Conservation (phyloP, 1,140 invertebrate species). For the Drosophila nigromelanica region DNA sequence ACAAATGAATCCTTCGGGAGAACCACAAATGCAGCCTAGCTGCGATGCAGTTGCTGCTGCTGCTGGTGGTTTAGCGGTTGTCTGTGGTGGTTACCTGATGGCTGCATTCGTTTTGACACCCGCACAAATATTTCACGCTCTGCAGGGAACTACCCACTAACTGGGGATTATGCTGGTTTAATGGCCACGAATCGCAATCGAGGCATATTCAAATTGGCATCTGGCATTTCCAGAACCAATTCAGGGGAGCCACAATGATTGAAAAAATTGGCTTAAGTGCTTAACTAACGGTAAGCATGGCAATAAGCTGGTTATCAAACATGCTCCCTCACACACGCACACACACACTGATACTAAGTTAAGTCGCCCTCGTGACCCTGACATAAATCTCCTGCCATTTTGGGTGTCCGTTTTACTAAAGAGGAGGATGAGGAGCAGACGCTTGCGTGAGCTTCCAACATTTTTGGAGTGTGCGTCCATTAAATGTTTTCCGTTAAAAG, state of each 20-base stretch:
- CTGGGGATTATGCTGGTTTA: conserved; percentile 32
- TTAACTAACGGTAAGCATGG: conserved; percentile 62
- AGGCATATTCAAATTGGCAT: conserved; percentile 32
- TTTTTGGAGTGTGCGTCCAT: conserved; percentile 35
- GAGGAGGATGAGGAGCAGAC: not conserved
- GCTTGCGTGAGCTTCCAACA: conserved; percentile 33
- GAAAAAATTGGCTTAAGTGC: conserved; percentile 63
- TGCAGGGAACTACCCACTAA: not conserved
- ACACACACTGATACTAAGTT: conserved; percentile 4
- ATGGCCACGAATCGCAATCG: conserved; percentile 16
- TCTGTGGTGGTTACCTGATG: conserved; percentile 3
- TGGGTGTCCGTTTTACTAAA: not conserved
- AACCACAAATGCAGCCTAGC: conserved; percentile 26
- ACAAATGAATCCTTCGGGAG: not conserved
- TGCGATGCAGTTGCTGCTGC: conserved; percentile 7
- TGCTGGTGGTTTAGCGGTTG: not conserved
- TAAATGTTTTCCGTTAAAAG: conserved; percentile 39
- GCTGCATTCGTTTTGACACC: conserved; percentile 27
- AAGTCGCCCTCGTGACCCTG: conserved; percentile 3
- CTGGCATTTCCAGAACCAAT: conserved; percentile 8
- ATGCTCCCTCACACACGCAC: conserved; percentile 7
- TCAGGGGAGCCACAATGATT: conserved; percentile 30
- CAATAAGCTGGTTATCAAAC: conserved; percentile 57
- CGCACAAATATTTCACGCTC: conserved; percentile 30
- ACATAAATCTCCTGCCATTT: conserved; percentile 37